Base-by-base conservation (phyloP, 2,888 invertebrate genomes). In the Stenichneumon culpator region DNA sequence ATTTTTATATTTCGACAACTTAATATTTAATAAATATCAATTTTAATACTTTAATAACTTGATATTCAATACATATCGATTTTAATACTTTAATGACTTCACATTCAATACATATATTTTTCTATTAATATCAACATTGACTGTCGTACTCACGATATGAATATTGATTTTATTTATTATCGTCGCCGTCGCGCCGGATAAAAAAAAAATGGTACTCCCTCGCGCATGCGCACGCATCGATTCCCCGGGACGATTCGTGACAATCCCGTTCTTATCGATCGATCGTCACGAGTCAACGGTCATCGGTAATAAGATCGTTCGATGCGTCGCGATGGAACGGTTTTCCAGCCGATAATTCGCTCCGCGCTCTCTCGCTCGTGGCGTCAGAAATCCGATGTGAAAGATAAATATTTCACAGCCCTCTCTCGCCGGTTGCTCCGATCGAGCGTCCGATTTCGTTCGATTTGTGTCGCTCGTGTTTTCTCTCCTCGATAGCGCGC, bases 401-500 rank as follows among this genome's bases (percentile, higher is more conserved):
- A 25, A 57, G 67, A 77, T 57, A 68, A 68, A 68, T 77, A 68
- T 77, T 77, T 68, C 54, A 28, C 54, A 36, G 54, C 25, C 25
- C 25, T 25, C 1, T 25, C 25, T 36, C 28, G 39, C 77, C 57
- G 67, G 39, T 67, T 22, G 22, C 77, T 77, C 75, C 44, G 36
- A 32, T 28, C n/a, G n/a, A n/a, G n/a, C n/a, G n/a, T n/a, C n/a
- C n/a, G n/a, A n/a, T n/a, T n/a, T n/a, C n/a, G n/a, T n/a, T n/a
- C n/a, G 28, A 28, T 28, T 28, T 28, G 50, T 50, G 65, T 65
- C 28, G 75, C 54, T 52, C 39, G 32, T 3, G 3, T n/a, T n/a
- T n/a, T n/a, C n/a, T n/a, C n/a, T n/a, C n/a, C n/a, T n/a, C n/a
- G n/a, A n/a, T n/a, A n/a, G n/a, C n/a, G n/a, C n/a, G n/a, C n/a